phyloP scores from a whole-genome alignment of 2,113 vertebrate genomes.

The Nanorana parkeri region DNA sequence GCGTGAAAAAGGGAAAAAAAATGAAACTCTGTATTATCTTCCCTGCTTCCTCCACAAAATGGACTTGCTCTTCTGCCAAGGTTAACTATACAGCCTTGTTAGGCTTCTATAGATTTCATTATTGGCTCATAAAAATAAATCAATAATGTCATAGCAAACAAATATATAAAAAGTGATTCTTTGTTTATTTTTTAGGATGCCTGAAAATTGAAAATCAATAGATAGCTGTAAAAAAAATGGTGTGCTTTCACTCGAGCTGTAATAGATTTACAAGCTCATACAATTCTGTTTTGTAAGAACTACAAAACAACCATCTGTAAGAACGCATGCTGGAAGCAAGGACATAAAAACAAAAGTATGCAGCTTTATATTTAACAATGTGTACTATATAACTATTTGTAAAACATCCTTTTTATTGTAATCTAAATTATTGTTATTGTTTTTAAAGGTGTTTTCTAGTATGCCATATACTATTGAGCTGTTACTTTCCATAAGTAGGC shows the following conservation, averaged over 20 bases:
- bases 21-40: constrained; percentile 9
- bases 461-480: too few species aligned
- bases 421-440: not conserved
- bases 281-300: constrained; percentile 40
- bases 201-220: constrained; percentile 60
- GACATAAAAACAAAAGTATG: not conserved
- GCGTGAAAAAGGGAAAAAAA: not conserved
- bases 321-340: not conserved
- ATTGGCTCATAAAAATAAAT: constrained; percentile 65
- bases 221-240: constrained; percentile 54
- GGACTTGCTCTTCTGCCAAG: constrained; percentile 51
- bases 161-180: constrained; percentile 64
- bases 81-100: constrained; percentile 63
- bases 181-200: constrained; percentile 61
- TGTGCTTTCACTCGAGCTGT: constrained; percentile 33
- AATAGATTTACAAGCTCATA: constrained; percentile 48
- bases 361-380: constrained; percentile 26
- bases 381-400: constrained; percentile 12
- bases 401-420: not conserved
- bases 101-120: constrained; percentile 65
- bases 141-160: constrained; percentile 61
- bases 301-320: constrained; percentile 26
- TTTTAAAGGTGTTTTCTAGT: too few species aligned
- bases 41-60: constrained; percentile 24
- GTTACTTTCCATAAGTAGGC: too few species aligned